Conservation (phyloP, 2,797 vertebrate species). For the Chelmon rostratus region DNA sequence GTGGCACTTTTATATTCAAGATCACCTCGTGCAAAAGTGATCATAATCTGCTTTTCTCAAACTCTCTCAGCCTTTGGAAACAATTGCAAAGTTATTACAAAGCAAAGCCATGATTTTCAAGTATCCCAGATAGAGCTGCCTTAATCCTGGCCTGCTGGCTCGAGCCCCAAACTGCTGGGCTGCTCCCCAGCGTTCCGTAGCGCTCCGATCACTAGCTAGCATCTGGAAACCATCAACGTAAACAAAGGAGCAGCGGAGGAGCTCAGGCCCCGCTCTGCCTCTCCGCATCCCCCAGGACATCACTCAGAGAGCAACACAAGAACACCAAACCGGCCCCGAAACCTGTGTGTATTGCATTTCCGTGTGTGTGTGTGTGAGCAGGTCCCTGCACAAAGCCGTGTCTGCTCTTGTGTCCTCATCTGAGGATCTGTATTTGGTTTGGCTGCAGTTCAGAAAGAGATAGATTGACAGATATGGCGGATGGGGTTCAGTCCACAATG, state of each 20-base stretch:
- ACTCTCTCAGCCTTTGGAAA: constrained; percentile 60
- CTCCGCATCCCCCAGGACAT: constrained; percentile 86
- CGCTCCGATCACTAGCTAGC: constrained; percentile 84
- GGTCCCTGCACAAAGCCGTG: constrained; percentile 47
- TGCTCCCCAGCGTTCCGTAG: constrained; percentile 83
- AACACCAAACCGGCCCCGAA: constrained; percentile 84
- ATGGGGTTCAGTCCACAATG: constrained; percentile 71
- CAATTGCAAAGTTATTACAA: constrained; percentile 74
- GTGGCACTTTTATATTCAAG: constrained; percentile 18
- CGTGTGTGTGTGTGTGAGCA: constrained; percentile 26
- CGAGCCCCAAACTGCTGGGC: constrained; percentile 87
- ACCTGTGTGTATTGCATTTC: constrained; percentile 62
- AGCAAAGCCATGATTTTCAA: constrained; percentile 80
- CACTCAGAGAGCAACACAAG: constrained; percentile 88
- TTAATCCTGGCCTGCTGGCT: constrained; percentile 84
- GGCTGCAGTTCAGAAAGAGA: constrained; percentile 83
- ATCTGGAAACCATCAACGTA: constrained; percentile 98
- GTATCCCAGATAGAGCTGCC: constrained; percentile 81
- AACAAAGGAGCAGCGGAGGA: constrained; percentile 93
- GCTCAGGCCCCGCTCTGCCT: constrained; percentile 87
- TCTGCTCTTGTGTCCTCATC: constrained; percentile 82
- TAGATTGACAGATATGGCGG: constrained; percentile 79
- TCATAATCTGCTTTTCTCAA: constrained; percentile 64
- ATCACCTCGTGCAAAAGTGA: constrained; percentile 54
- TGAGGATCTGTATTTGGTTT: constrained; percentile 92